Base-by-base conservation (phyloP, 1,140 invertebrate species). In the Lasioglossum albipes region DNA sequence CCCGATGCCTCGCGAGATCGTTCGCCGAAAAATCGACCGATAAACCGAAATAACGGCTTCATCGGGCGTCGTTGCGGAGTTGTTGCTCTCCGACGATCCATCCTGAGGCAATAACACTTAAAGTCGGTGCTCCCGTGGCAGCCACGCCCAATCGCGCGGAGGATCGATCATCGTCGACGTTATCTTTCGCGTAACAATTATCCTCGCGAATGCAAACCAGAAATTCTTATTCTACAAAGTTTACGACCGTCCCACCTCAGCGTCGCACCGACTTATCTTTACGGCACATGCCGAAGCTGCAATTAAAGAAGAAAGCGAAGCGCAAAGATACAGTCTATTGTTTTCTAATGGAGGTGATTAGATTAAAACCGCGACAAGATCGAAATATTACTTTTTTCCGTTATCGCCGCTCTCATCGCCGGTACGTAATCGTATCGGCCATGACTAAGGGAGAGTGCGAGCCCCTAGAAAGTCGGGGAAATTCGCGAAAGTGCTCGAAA, bases 391-490 rank as follows among this genome's bases (percentile, higher is more conserved):
- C 36, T 27, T 36, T 36, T 36, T 36, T 36, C 36, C 36, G 2
- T 36, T 36, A 36, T 36, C 36, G 36, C 36, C 12, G 22, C 20
- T 6, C 42, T 13, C 42, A 22, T 36, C 36, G 36, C 36, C 36
- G 36, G 36, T 36, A 36, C 5, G 36, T 5, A 36, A 36, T 5
- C 36, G 36, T 36, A 36, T 36, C 5, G 3, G 5, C 36, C 36
- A 36, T 5, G 36, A 36, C 1, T 36, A 36, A 36, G 36, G 36
- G 36, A 36, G 36, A 36, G 36, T 36, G 36, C 36, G 5, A 36
- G 36, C 36, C 36, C 36, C 52, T 75, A 76, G 74, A 76, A 68
- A 76, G 74, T 18, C 36, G 10, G 74, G 74, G 67, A 76, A 76
- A 57, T 41, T 54, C 64, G 74, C 62, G 20, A 67, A 75, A 67